Conservation (phyloP, 1,140 invertebrate species). For the Formica selysi region DNA sequence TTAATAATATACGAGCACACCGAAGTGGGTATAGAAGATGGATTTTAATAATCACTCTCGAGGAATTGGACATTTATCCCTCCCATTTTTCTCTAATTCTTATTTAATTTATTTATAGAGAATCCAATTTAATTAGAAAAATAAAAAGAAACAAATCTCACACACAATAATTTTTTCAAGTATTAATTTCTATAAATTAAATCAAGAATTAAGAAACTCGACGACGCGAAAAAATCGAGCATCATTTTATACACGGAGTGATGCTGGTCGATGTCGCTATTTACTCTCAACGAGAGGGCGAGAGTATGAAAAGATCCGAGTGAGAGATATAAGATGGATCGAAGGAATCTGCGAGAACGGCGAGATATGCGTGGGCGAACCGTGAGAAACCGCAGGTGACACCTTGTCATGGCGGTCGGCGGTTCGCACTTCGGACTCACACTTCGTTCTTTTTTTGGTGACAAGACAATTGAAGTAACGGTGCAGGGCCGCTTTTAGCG, state of each 20-base stretch:
- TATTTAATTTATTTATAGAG: background rate
- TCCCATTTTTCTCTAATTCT: background rate
- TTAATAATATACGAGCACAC: background rate
- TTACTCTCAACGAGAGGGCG: constrained; percentile 59
- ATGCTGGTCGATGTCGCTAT: constrained; percentile 55
- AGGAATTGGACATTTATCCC: background rate
- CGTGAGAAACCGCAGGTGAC: constrained; percentile 83
- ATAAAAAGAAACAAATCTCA: background rate
- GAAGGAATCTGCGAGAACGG: constrained; percentile 76
- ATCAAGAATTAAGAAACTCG: background rate
- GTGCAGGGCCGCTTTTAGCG: constrained; percentile 77
- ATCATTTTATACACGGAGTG: background rate
- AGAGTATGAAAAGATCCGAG: constrained; percentile 74
- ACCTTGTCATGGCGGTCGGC: constrained; percentile 82
- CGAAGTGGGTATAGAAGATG: background rate
- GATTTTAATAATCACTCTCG: background rate
- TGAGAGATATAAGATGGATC: constrained; percentile 66
- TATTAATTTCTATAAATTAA: constrained; percentile 5
- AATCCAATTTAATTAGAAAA: background rate
- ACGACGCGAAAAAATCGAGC: background rate
- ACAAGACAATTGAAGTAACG: constrained; percentile 80
- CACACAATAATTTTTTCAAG: background rate
- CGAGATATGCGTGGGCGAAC: constrained; percentile 79
- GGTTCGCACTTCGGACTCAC: constrained; percentile 80
- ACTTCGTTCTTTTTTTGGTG: constrained; percentile 74